Evolutionary conservation across 2,113 vertebrate species (phyloP).

Genomic region (Elephas maximus): DNA sequence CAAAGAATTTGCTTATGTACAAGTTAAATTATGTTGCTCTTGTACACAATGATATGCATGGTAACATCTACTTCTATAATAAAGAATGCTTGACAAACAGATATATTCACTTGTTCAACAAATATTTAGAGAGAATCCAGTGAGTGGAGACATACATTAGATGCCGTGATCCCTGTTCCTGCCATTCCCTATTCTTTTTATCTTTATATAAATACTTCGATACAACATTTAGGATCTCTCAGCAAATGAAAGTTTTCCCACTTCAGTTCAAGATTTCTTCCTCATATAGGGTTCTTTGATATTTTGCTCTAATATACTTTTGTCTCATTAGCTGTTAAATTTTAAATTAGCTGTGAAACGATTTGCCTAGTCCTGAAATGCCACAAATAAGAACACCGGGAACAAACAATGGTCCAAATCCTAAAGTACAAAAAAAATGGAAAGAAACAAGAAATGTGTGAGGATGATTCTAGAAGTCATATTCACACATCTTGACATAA

Average conservation of each 20-base stretch:
- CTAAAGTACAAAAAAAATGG: constrained; percentile 23
- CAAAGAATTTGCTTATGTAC: not conserved
- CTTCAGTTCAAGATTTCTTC: constrained; percentile 18
- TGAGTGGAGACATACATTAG: not conserved
- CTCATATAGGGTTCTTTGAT: not conserved
- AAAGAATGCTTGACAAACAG: not conserved
- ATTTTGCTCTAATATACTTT: not conserved
- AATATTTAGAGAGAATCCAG: not conserved
- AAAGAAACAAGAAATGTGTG: not conserved
- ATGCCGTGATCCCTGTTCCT: not conserved
- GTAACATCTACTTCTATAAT: not conserved
- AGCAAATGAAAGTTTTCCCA: not conserved
- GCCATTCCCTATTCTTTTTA: not conserved
- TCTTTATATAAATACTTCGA: not conserved
- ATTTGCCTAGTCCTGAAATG: constrained; percentile 34
- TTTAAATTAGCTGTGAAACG: not conserved
- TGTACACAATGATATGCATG: not conserved
- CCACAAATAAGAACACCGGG: not conserved
- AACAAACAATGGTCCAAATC: not conserved
- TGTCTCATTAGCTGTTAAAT: constrained; percentile 20
- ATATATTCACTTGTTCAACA: not conserved
- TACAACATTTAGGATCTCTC: constrained; percentile 23
- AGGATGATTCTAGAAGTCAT: not conserved
- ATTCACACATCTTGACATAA: not conserved
- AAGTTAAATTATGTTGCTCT: not conserved